Evolutionary conservation across 2,888 invertebrate species (phyloP), one percentile per base, ranked within the genome.

Genomic region (Andrena dorsata): DNA sequence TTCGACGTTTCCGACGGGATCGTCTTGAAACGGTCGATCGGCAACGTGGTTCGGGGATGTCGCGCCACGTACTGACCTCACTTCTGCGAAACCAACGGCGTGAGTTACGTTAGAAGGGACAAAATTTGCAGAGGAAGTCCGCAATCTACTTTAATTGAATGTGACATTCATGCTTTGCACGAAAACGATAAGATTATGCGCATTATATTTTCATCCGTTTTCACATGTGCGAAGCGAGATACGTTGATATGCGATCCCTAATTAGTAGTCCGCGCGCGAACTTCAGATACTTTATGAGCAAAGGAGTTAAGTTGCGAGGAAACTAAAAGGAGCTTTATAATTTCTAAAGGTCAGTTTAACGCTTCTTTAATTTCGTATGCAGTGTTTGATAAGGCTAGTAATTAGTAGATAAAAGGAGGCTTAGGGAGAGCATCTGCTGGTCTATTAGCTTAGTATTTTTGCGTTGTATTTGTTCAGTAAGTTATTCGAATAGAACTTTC

Each of bases 1-100:
- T 82, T 83, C 77, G 56, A 77, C 64, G 53, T 70, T 58, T 70
- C 26, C 26, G 49, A 63, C 30, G 51, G 5, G 35, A 49, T 64
- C 41, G n/a, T 32, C n/a, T 41, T 4, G 5, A 16, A 35, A 41
- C 26, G 64, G 30, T 32, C 49, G 16, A 10, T 30, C 20, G 20
- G 28, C 51, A 23, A 41, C 10, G n/a, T 20, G n/a, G 26, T n/a
- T 51, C 13, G n/a, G 30, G 64, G 23, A 13, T 35, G 23, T 47
- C 23, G 2, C 32, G 61, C 13, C 6, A n/a, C 16, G 13, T 10
- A 16, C 7, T 13, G 28, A n/a, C 47, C 61, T 28, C 26, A n/a
- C 35, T 53, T 65, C 65, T 26, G 16, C 47, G 47, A 26, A 58
- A 47, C 0, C 1, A 28, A 23, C 8, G n/a, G 10, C n/a, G 20